Evolutionary conservation across 2,113 vertebrate genomes (phyloP), one percentile per base, ranked within the genome.

Genomic region (Corythaeola cristata): DNA sequence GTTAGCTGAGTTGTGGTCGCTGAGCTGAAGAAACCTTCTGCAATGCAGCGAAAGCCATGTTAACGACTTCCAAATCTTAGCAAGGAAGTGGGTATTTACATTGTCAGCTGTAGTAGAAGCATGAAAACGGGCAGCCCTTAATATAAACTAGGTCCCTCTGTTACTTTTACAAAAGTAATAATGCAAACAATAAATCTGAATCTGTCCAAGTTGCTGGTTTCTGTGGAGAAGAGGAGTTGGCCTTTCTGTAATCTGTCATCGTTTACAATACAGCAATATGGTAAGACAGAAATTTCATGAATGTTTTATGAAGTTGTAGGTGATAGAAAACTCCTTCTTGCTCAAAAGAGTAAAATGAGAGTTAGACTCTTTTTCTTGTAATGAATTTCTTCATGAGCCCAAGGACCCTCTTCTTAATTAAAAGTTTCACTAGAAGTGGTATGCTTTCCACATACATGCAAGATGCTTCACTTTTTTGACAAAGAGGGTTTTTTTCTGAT

Each of bases 291-390:
- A 81, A 80, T 22, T 66, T 88, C 30, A 91, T 75, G 32, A 85
- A 78, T 80, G 62, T 91, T 87, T 93, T 80, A 94, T 89, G 50
- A 94, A 95, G 62, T 18, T 77, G 49, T 59, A 81, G 87, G 82
- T 80, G 88, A 71, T 26, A 74, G 63, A 91, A 92, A 96, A 80
- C 39, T 49, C n/a, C 20, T 91, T 88, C 76, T 83, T 84, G 58
- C 44, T 92, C 39, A 80, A 58, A 88, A 68, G 56, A 88, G 53
- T 27, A 78, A 74, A 73, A 52, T 47, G 17, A n/a, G 28, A 88
- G 18, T 55, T 63, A 13, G 6, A 64, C 44, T 64, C 2, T 26
- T 62, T 59, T 68, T 55, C 32, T 60, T 6, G 0, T 72, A 11
- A n/a, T 60, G 18, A 85, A 85, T 33, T 52, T n/a, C 35, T 22